Base-by-base conservation (phyloP, 2,113 vertebrate genomes). In the Antidorcas marsupialis region DNA sequence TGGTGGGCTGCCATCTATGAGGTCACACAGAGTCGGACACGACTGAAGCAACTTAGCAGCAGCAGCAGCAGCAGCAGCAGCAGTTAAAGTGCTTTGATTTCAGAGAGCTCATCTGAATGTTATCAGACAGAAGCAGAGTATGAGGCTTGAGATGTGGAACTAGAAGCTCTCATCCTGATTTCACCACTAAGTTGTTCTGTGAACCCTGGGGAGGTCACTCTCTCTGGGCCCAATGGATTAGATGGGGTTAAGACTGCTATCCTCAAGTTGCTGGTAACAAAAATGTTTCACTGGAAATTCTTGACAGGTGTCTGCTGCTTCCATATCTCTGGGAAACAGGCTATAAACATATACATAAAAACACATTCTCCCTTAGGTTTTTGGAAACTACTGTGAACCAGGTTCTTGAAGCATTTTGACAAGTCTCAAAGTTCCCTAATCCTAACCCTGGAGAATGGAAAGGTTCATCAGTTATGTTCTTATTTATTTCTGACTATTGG, bases 401-500 rank as follows among this genome's bases (percentile, higher is more conserved):
- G 50, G 64, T 92, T 96, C 62, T 67, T 28, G 28, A 55, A 87
- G 8, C 11, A 50, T 45, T 55, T 83, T 97, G 95, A 59, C 59
- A 85, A 1, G 2, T 7, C 47, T 95, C 36, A 97, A 57, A 89
- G 57, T 74, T 7, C 30, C 6, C 71, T 87, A 47, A 39, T 57
- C 67, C 23, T 89, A 50, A 67, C 19, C 21, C n/a, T 55, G 10
- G 30, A 82, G 62, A 27, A 86, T 78, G 27, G 36, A 93, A 60
- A 98, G 23, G 57, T 84, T 96, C 13, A 84, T 85, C 86, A 96
- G 60, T 36, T 47, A 17, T 95, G 91, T 55, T 98, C 91, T 97
- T 92, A 94, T 96, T 98, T 98, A 95, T 97, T 98, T 98, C 60
- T 97, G 93, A 39, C 95, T 98, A 64, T 96, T 98, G 94, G 53